Conservation (phyloP, 2,797 vertebrate species). For the Anguilla obscura region DNA sequence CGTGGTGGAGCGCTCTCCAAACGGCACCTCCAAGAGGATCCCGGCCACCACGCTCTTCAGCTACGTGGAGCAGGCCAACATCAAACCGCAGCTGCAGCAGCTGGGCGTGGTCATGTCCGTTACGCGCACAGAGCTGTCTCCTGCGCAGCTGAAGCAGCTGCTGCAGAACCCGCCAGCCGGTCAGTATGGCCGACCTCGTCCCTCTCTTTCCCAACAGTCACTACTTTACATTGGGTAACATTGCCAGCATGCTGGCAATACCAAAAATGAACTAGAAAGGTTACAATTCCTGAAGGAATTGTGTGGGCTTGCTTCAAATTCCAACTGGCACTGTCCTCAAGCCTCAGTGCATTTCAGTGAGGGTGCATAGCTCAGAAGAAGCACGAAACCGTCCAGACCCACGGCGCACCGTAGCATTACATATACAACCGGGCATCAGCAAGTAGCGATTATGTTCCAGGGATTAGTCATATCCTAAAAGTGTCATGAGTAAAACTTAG, state of each 20-base stretch:
- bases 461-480: too few relatives aligned
- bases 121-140: conserved; percentile 87
- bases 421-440: too few relatives aligned
- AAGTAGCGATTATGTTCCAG: too few relatives aligned
- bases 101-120: conserved; percentile 84
- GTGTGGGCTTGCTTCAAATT: too few relatives aligned
- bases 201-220: not conserved
- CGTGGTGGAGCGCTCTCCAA: conserved; percentile 90
- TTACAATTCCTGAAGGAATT: too few relatives aligned
- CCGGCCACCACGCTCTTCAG: conserved; percentile 80
- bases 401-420: too few relatives aligned
- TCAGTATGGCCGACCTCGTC: conserved; percentile 50
- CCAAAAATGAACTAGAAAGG: not conserved
- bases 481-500: too few relatives aligned
- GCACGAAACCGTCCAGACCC: too few relatives aligned
- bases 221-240: not conserved
- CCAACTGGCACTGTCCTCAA: too few relatives aligned
- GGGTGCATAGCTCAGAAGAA: too few relatives aligned
- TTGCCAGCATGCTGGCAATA: not conserved
- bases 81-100: conserved; percentile 86
- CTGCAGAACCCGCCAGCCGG: conserved; percentile 91
- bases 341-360: too few relatives aligned
- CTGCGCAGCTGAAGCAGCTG: conserved; percentile 90
- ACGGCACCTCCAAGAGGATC: conserved; percentile 92
- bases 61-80: conserved; percentile 85